A percentile compares a stretch with the other conserved stretches of the same genome.
Conservation (phyloP, 2,888 invertebrate genomes). For the Didymodactylos carnosus region DNA sequence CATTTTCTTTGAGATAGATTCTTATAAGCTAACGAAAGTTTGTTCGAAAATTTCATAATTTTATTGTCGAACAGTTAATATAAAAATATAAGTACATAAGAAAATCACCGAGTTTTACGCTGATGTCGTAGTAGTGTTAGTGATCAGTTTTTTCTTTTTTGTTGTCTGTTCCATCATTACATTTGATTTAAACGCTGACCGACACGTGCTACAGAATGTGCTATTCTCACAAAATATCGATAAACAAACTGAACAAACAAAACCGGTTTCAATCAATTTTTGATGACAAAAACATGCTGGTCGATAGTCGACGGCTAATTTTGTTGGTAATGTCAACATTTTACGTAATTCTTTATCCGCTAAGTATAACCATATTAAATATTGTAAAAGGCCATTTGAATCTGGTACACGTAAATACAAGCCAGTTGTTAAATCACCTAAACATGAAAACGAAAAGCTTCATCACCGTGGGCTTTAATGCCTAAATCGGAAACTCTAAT, state of each 20-base stretch:
- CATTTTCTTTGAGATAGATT: too few species aligned
- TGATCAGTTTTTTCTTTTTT: neutral
- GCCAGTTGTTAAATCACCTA: conserved; percentile 84
- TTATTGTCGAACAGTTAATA: too few species aligned
- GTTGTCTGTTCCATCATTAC: conserved; percentile 2
- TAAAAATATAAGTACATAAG: too few species aligned
- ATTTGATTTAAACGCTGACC: conserved; percentile 30
- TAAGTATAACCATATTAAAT: conserved; percentile 76
- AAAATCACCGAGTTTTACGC: too few species aligned
- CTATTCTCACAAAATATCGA: conserved; percentile 96
- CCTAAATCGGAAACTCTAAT: neutral
- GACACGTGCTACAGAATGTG: conserved; percentile 88
- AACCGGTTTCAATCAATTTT: conserved; percentile 78
- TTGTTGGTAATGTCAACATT: conserved; percentile 65
- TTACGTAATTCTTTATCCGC: conserved; percentile 48
- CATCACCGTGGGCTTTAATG: neutral
- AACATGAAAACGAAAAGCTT: conserved; percentile 34
- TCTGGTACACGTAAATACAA: conserved; percentile 69
- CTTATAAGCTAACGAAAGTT: too few species aligned
- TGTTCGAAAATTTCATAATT: too few species aligned
- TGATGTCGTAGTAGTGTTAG: too few species aligned
- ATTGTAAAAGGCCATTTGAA: conserved; percentile 62
- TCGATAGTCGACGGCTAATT: conserved; percentile 38
- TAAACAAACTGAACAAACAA: conserved; percentile 87
- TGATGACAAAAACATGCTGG: conserved; percentile 95